Base-by-base conservation (phyloP, 2,113 vertebrate species). In the Callopanchax toddi region DNA sequence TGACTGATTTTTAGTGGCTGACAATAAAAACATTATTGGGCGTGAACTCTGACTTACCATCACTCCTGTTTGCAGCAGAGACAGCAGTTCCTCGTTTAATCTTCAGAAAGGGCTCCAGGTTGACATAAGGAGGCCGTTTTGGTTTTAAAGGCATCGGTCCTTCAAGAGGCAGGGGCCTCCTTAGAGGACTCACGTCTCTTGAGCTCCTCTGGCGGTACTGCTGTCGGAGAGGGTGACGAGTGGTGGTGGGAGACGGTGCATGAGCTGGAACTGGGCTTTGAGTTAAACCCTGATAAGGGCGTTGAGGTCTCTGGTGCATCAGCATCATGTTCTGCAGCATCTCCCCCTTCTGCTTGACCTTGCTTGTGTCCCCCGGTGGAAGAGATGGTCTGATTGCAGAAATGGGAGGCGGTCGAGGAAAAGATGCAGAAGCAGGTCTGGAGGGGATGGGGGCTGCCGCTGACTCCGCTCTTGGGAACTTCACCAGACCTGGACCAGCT, bases 91-190 rank as follows among this genome's bases (percentile, higher is more conserved):
- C 5, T 74, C 15, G 59, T 1, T 1, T 85, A 3, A 22, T 10
- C 34, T 26, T 85, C 36, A 7, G 4, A 29, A 58, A 91, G 3
- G 72, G 86, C 40, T 92, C 76, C 73, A 95, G 87, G 60, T 88
- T 89, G 62, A 95, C 89, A 0, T 6, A 23, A 2, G 91, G 91
- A 32, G 94, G 94, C 0, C 91, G 86, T 67, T 29, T 87, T 25
- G 94, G 94, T 70, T 95, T 95, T 23, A 82, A 0, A 0, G 94
- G 94, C 42, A 71, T 53, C 0, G n/a, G 50, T 16, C 88, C 90
- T 57, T 78, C 1, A 0, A 72, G 70, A 1, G 93, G 93, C 49
- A 95, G 67, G 3, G 91, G 88, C 67, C 67, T 93, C 56, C 86
- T 91, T 9, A 58, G 83, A 0, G 93, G 93, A 18, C 37, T 29